Percentiles rank a stretch among this genome's conserved stretches.
Evolutionary conservation across 1,140 invertebrate genomes (phyloP).

Genomic region (Hirudo medicinalis): DNA sequence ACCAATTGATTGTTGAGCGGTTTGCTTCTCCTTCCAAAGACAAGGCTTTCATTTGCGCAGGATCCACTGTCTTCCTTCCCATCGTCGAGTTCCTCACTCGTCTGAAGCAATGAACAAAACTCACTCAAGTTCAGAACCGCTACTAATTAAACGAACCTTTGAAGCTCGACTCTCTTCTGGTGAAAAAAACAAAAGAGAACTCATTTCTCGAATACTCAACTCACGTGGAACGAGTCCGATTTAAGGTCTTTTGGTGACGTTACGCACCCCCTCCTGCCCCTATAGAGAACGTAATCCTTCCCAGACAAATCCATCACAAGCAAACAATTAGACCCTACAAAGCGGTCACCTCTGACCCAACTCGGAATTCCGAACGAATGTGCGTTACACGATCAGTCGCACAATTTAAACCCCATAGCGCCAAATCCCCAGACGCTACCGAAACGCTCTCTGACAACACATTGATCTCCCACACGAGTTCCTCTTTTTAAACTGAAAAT

Average conservation of each 20-base stretch:
- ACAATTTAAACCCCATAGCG: no score
- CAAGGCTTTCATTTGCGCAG: not conserved
- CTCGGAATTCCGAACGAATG: no score
- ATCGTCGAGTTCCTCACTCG: not conserved
- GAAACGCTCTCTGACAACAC: no score
- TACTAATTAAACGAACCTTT: not conserved
- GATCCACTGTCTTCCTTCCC: not conserved
- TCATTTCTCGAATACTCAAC: not conserved
- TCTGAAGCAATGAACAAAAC: not conserved
- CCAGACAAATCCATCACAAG: no score
- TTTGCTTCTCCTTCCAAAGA: not conserved
- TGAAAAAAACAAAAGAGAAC: no score
- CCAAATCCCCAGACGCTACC: no score
- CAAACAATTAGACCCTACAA: no score
- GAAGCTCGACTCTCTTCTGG: not conserved
- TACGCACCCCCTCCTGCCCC: not conserved
- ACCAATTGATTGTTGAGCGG: not conserved
- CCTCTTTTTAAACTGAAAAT: no score
- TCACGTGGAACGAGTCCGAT: conserved; percentile 6
- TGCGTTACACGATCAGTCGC: no score
- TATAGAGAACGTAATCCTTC: not conserved
- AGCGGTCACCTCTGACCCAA: no score
- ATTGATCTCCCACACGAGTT: no score
- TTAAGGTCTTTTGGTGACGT: conserved; percentile 10
- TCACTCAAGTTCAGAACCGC: not conserved